Base-by-base conservation (phyloP, 2,797 vertebrate species). In the Neoniphon sammara region DNA sequence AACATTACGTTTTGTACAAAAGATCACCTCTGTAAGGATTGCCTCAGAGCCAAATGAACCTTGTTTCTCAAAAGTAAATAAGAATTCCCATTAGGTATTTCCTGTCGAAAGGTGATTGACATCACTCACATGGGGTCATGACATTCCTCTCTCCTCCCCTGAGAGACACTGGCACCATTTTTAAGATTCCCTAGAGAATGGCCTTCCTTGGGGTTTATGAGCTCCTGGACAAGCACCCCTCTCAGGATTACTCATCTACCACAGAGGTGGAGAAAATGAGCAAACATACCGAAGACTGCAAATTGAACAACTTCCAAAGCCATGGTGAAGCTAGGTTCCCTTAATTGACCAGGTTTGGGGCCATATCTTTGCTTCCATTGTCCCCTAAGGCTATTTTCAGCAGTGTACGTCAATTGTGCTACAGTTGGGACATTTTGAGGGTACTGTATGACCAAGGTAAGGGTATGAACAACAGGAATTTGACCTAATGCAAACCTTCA, bases 61-160 rank as follows among this genome's bases (percentile, higher is more conserved):
- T 15, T 58, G 36, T 71, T 75, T 65, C 44, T 79, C 55, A 62
- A 83, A 83, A 77, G 63, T 75, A 77, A 85, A 79, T 63, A 74
- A 30, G 70, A 84, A 83, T 80, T 67, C 53, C 69, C 64, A 61
- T 73, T 77, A 69, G 44, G 58, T 61, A 67, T 88, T 73, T 89
- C 75, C 75, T 49, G 47, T 87, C 78, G 84, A 80, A 84, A 77
- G 52, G 73, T 91, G 87, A 91, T 80, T 89, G 86, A 88, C 87
- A 92, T 91, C 81, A 87, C 79, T 92, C 84, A 88, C 80, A 79
- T 21, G 71, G 87, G 90, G 85, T 92, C 90, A 88, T 84, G 87
- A 93, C 89, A 92, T 93, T 91, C 86, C 85, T 66, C 78, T 72
- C 78, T 76, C 84, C 66, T 78, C 79, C 79, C 56, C 46, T 77